These are phyloP conservation scores for Nomada lathburiana DNA, from an alignment of 2,888 invertebrate genomes.

Conservation along the genomic window DNA sequence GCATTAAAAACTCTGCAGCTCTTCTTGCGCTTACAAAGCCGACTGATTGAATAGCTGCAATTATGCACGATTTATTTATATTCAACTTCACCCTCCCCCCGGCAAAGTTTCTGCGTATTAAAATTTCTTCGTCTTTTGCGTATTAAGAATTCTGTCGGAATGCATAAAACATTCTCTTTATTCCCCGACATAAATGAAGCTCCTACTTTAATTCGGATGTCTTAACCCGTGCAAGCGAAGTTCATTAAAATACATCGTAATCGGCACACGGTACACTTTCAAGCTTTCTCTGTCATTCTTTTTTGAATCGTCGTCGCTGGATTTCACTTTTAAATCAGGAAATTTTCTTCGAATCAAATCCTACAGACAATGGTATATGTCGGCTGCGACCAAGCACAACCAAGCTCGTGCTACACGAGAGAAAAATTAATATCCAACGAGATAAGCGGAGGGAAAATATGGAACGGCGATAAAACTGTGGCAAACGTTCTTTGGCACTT, in stretches of 20 bases:
- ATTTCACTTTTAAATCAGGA: slow-evolving; percentile 4
- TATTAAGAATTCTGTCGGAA: neutral
- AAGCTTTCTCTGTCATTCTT: neutral
- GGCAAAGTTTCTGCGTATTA: neutral
- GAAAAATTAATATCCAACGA: slow-evolving; percentile 55
- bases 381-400: no score
- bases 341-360: slow-evolving; percentile 1
- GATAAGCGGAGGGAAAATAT: slow-evolving; percentile 58
- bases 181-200: neutral
- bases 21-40: no score
- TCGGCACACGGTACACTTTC: neutral
- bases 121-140: neutral
- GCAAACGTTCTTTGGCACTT: slow-evolving; percentile 58
- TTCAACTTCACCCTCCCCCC: neutral
- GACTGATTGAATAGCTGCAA: no score
- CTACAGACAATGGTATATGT: neutral
- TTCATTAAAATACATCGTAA: slow-evolving; percentile 1
- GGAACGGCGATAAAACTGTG: slow-evolving; percentile 57
- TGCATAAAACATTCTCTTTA: neutral
- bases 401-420: neutral
- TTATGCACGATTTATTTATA: neutral
- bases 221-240: neutral
- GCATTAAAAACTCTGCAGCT: no score
- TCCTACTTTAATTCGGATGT: neutral
- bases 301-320: neutral